Conservation (phyloP, 2,888 invertebrate genomes). For the Oxytorus armatus region DNA sequence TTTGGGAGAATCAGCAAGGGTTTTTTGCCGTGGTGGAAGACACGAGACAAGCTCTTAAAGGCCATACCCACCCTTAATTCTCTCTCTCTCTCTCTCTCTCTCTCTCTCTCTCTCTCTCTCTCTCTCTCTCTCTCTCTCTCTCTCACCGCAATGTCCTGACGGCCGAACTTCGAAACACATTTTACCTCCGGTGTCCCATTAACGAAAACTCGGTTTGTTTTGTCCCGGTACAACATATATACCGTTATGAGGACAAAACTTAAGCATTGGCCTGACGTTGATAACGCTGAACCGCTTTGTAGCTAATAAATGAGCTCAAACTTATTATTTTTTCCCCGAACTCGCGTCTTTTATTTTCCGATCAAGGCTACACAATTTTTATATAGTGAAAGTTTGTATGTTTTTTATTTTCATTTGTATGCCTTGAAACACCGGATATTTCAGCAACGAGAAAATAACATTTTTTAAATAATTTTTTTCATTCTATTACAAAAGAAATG, state of each 20-base stretch:
- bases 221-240: constrained; percentile 68
- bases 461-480: too few relatives aligned
- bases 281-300: constrained; percentile 48
- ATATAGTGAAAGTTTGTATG: background rate
- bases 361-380: constrained; percentile 3
- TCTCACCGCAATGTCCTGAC: constrained; percentile 61
- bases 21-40: constrained; percentile 45
- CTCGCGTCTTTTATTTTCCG: background rate
- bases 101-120: background rate
- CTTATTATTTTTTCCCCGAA: background rate
- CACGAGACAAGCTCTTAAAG: constrained; percentile 79
- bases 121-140: background rate
- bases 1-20: constrained; percentile 21
- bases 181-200: constrained; percentile 76
- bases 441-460: too few relatives aligned
- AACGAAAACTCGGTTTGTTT: constrained; percentile 74
- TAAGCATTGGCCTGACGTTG: constrained; percentile 57
- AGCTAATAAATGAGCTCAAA: constrained; percentile 67
- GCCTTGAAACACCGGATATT: background rate
- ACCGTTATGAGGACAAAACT: constrained; percentile 73
- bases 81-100: constrained; percentile 1
- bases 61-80: constrained; percentile 52
- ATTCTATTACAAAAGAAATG: too few relatives aligned
- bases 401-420: background rate
- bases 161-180: constrained; percentile 79